Base-by-base conservation (phyloP, 2,888 invertebrate genomes). In the Argyresthia albistria region DNA sequence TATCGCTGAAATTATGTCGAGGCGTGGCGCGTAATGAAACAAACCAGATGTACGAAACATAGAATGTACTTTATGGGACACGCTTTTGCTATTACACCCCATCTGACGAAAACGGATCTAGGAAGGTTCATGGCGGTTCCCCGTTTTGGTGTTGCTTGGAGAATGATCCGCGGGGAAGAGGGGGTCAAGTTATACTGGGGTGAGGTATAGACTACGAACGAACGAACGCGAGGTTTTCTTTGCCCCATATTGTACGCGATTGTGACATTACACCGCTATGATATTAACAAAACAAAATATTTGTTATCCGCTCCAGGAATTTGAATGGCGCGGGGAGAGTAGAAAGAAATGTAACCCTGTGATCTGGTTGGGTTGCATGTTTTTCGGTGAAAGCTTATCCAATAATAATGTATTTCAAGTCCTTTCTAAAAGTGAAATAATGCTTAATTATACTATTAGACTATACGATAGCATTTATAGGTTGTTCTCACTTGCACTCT, bases 41-140 rank as follows among this genome's bases (percentile, higher is more conserved):
- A 78, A 76, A 72, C 77, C 78, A 77, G 78, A 80, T 78, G 78
- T 77, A 76, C 74, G 75, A 74, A 76, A 78, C 74, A 80, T 73
- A 73, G 70, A 73, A 76, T 75, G 76, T 80, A 78, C 79, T 80
- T 80, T 80, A 80, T 78, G 76, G 67, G 72, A 78, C 80, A 79
- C 73, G 77, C 74, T 79, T 79, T 76, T 63, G 75, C 76, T 78
- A 76, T 79, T 78, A 79, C 68, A 70, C 63, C 58, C 59, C 59
- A 69, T 59, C 78, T 78, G 79, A 64, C 70, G 65, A 71, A 57
- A 60, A 54, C 58, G 65, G 80, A 74, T 58, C 78, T 66, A 62
- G 72, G 66, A 64, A 61, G 62, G 25, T 61, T 58, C 58, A 65
- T 60, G 60, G 58, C 57, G 52, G 60, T 56, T 63, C 59, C 57